A percentile compares a stretch with the other conserved stretches of the same genome.
phyloP scores from a whole-genome alignment of 2,797 vertebrate genomes.

The Scomberomorus guttatus region DNA sequence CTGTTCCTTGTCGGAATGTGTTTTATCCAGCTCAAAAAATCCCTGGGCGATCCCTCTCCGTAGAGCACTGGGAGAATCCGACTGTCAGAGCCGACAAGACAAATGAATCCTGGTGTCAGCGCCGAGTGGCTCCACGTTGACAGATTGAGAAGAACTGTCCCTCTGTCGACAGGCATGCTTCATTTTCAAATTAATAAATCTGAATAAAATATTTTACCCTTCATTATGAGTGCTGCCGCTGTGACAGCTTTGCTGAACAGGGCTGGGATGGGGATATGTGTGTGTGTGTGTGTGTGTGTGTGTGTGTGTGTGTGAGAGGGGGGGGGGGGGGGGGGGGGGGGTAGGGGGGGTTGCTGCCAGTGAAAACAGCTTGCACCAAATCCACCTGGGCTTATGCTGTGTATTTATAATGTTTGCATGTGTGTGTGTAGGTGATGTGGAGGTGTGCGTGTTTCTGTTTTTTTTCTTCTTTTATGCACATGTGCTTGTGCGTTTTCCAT shows the following conservation, averaged over 20 bases:
- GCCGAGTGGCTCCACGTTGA: slow-evolving; percentile 95
- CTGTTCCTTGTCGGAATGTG: slow-evolving; percentile 99
- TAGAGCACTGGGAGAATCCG: slow-evolving; percentile 97
- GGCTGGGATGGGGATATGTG: slow-evolving; percentile 81
- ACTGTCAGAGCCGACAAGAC: slow-evolving; percentile 99
- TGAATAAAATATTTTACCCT: slow-evolving; percentile 99
- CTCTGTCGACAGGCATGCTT: slow-evolving; percentile 99
- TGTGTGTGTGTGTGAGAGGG: slow-evolving; percentile 56
- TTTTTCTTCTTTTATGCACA: slow-evolving; percentile 62
- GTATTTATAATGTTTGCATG: slow-evolving; percentile 78
- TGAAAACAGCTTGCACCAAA: slow-evolving; percentile 98
- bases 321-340: slow-evolving; percentile 51
- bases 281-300: background rate
- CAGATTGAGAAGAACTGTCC: slow-evolving; percentile 99
- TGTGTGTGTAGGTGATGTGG: slow-evolving; percentile 54
- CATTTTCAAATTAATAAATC: slow-evolving; percentile 99
- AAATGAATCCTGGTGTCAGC: slow-evolving; percentile 98
- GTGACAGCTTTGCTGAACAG: slow-evolving; percentile 95
- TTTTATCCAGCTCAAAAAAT: slow-evolving; percentile 98
- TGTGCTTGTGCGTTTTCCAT: slow-evolving; percentile 59
- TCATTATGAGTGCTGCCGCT: slow-evolving; percentile 96
- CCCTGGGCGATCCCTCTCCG: slow-evolving; percentile 95
- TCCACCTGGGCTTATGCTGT: slow-evolving; percentile 94
- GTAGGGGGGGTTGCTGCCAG: slow-evolving; percentile 79
- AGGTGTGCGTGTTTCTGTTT: slow-evolving; percentile 57